These are phyloP conservation scores for Halocaridina rubra DNA, from an alignment of 2,888 invertebrate species.

Conservation along the genomic window DNA sequence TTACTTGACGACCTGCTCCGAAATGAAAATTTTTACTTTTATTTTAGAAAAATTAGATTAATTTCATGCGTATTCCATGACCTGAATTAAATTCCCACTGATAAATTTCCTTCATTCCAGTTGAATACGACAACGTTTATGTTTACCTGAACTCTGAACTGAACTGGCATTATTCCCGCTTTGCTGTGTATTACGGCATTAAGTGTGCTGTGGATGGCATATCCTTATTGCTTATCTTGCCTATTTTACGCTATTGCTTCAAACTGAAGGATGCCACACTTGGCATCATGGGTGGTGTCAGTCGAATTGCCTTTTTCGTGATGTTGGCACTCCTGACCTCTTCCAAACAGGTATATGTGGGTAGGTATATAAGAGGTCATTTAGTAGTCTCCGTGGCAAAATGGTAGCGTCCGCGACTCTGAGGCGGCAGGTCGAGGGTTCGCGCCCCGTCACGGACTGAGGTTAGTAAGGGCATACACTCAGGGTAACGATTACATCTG, in stretches of 20 bases:
- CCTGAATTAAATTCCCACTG: too few species aligned
- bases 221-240: background rate
- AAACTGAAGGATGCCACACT: background rate
- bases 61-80: background rate
- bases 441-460: too few species aligned
- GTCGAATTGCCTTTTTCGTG: background rate
- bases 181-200: background rate
- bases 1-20: background rate
- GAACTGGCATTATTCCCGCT: background rate
- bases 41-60: too few species aligned
- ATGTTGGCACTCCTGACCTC: background rate
- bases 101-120: background rate
- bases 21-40: too few species aligned
- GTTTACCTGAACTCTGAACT: background rate
- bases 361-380: too few species aligned
- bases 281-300: background rate
- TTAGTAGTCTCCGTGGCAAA: too few species aligned
- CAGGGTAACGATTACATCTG: too few species aligned
- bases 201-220: background rate
- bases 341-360: background rate
- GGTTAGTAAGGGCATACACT: too few species aligned
- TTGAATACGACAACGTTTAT: background rate
- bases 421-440: too few species aligned
- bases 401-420: too few species aligned
- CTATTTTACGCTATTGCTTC: background rate